phyloP scores from a whole-genome alignment of 2,113 vertebrate species.

The Sapajus apella region DNA sequence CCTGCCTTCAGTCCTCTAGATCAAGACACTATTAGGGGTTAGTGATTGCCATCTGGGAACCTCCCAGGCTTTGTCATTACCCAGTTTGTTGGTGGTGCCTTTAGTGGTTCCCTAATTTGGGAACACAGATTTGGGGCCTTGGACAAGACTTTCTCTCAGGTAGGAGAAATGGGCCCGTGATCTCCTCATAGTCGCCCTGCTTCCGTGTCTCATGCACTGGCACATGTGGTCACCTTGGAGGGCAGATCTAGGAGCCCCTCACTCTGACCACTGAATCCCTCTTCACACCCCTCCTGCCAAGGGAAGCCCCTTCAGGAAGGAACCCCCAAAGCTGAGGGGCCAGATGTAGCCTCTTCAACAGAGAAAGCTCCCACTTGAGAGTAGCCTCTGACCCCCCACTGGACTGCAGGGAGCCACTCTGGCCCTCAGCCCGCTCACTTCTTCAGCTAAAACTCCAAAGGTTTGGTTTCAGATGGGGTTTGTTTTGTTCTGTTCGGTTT shows the following conservation, averaged over 20 bases:
- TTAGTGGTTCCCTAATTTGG: background rate
- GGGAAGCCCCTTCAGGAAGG: slow-evolving; percentile 40
- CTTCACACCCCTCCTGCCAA: slow-evolving; percentile 5
- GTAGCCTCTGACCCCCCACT: background rate
- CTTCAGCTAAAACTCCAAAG: slow-evolving; percentile 72
- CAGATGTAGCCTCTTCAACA: background rate
- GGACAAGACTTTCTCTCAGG: slow-evolving; percentile 37
- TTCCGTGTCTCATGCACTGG: slow-evolving; percentile 74
- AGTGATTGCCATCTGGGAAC: background rate
- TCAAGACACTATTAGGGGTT: background rate
- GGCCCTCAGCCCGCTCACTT: slow-evolving; percentile 18
- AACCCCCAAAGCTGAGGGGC: background rate
- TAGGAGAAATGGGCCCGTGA: background rate
- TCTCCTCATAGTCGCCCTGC: background rate
- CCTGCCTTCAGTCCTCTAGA: background rate
- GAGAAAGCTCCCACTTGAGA: background rate
- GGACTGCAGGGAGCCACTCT: background rate
- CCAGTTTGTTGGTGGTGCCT: slow-evolving; percentile 49
- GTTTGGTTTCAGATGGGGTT: slow-evolving; percentile 68
- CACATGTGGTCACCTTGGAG: slow-evolving; percentile 43
- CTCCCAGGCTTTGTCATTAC: slow-evolving; percentile 18
- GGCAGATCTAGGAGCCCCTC: background rate
- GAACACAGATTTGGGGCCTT: background rate
- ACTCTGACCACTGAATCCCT: slow-evolving; percentile 57
- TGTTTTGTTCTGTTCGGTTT: slow-evolving; percentile 56